A percentile compares a stretch with the other conserved stretches of the same genome.
Conservation (phyloP, 2,888 invertebrate species). For the Eudasyphora cyanicolor region DNA sequence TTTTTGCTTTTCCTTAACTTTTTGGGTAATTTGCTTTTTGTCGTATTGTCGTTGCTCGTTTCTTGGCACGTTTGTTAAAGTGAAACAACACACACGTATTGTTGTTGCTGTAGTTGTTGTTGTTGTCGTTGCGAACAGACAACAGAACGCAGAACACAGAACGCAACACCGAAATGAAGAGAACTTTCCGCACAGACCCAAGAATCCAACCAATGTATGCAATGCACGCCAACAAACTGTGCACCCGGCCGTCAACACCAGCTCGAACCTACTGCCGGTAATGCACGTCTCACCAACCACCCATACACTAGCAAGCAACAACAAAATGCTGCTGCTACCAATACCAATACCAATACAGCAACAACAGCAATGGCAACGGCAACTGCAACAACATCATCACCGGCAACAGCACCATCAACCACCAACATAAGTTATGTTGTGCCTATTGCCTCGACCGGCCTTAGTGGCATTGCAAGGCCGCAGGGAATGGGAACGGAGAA, state of each 20-base stretch:
- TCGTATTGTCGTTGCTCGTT: slow-evolving; percentile 22
- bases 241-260: slow-evolving; percentile 69
- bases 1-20: too few species aligned
- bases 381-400: not conserved
- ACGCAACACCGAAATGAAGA: too few species aligned
- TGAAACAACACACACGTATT: slow-evolving; percentile 24
- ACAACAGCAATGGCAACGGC: not conserved
- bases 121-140: slow-evolving; percentile 10
- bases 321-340: slow-evolving; percentile 20
- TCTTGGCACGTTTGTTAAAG: slow-evolving; percentile 56
- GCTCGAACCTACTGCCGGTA: slow-evolving; percentile 65
- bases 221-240: slow-evolving; percentile 78
- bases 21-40: slow-evolving; percentile 14
- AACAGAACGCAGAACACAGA: too few species aligned
- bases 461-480: not conserved
- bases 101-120: not conserved
- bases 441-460: not conserved
- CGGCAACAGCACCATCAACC: not conserved
- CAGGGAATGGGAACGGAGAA: not conserved
- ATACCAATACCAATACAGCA: not conserved
- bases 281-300: slow-evolving; percentile 62
- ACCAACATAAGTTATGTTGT: not conserved
- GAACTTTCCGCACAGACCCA: slow-evolving; percentile 65
- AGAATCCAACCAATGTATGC: slow-evolving; percentile 78
- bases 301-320: slow-evolving; percentile 29